Base-by-base conservation (phyloP, 2,113 vertebrate genomes). In the Oxyura jamaicensis region DNA sequence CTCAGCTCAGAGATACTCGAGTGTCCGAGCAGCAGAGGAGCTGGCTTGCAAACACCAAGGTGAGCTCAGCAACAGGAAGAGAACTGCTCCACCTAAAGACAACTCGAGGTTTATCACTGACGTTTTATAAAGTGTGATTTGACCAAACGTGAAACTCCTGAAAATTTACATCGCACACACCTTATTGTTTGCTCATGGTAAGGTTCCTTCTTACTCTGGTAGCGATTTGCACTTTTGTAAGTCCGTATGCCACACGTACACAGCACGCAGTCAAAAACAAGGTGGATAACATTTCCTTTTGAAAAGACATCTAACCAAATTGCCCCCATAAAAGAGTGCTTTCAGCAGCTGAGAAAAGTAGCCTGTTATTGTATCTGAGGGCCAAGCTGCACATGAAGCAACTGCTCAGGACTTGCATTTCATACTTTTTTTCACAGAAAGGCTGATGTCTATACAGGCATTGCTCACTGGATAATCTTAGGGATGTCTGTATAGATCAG, bases 291-390 rank as follows among this genome's bases (percentile, higher is more conserved):
- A 62, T 84, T 77, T 74, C 84, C 77, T 78, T 91, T 91, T 85
- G 72, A 93, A 90, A 66, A 53, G 25, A 1, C 48, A 42, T 4
- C 48, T 73, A 66, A 67, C 31, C 53, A 63, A 92, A 83, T 25
- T 88, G 42, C 59, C 59, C 81, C 50, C 3, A 11, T 44, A 92
- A 84, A 52, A 78, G 8, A 14, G 63, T 5, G 69, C 82, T 90
- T 90, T 93, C 85, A 93, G 87, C 90, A 86, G 91, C 94, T 71
- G 84, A 79, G 79, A 53, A 23, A 59, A 80, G 88, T 11, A n/a
- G 46, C 2, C 91, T 88, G 87, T 28, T 22, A 69, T 55, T 92
- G 46, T 7, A 67, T 79, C 82, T 28, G 29, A 0, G 0, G 44
- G 63, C 79, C 63, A 67, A 69, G 19, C 52, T 9, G 41, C 80